Base-by-base conservation (phyloP, 2,888 invertebrate genomes). In the Cephus nigrinus region DNA sequence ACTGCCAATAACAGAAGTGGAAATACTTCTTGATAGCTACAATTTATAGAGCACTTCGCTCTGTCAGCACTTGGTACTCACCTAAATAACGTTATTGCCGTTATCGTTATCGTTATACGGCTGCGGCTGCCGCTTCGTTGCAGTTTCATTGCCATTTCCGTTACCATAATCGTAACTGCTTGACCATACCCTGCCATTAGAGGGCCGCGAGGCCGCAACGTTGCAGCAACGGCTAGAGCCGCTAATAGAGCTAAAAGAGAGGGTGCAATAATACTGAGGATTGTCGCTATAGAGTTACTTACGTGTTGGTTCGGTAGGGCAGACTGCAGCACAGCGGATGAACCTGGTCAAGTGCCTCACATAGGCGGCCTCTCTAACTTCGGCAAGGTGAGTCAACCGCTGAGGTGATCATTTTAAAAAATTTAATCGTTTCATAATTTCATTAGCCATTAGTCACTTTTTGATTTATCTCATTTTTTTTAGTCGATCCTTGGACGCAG, bases 301-400 rank as follows among this genome's bases (percentile, higher is more conserved):
- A 89, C 87, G 86, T 90, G 87, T 90, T 90, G 90, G 90, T 91
- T 89, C 90, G 91, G 87, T 90, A 94, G 94, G 94, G 94, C 94
- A 91, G 94, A 94, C 91, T 94, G 94, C 91, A 94, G 94, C 92
- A 94, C 93, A 92, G 93, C 93, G 89, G 94, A 93, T 91, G 93
- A 93, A 87, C 93, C 93, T 76, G 93, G 93, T 81, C 93, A 93
- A 90, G 93, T 92, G 89, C 93, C 94, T 84, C 93, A 93, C 88
- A 93, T 93, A 88, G 93, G 93, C 82, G 94, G 94, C 79, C 92
- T 94, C 80, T 94, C 94, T 35, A 92, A 93, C 86, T 94, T 94
- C 85, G 94, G 94, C 88, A 93, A 93, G 93, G 94, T 94, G 88
- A 92, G 92, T 89, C 9, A 2, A 9, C 23, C 9, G 15, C 55